Evolutionary conservation across 2,888 invertebrate species (phyloP).

Genomic region (Diloba caeruleocephala): DNA sequence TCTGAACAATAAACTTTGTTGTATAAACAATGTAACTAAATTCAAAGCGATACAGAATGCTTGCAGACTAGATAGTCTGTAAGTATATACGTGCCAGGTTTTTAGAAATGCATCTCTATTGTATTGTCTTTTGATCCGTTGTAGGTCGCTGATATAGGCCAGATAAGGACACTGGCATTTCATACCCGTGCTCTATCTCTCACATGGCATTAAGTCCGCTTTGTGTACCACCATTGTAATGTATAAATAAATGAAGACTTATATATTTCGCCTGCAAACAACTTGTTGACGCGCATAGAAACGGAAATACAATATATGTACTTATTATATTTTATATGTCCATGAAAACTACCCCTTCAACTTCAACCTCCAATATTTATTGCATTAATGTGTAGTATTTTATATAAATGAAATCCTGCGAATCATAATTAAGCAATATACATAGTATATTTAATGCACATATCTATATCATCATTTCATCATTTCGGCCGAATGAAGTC

Average conservation of each 20-base stretch:
- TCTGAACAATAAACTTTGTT: constrained; percentile 30
- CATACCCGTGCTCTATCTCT: constrained; percentile 60
- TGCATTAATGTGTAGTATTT: too few species aligned
- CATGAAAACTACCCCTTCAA: too few species aligned
- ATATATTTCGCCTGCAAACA: constrained; percentile 32
- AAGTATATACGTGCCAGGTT: constrained; percentile 34
- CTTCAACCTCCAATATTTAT: neutral
- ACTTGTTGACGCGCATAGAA: constrained; percentile 12
- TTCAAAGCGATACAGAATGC: constrained; percentile 25
- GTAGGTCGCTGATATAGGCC: constrained; percentile 52
- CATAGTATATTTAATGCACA: too few species aligned
- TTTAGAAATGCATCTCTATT: constrained; percentile 50
- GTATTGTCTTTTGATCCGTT: constrained; percentile 53
- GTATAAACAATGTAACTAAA: constrained; percentile 23
- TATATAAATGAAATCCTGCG: too few species aligned
- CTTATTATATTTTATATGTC: too few species aligned
- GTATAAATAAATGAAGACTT: constrained; percentile 37
- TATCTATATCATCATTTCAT: too few species aligned
- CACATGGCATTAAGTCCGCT: too few species aligned
- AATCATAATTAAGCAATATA: too few species aligned
- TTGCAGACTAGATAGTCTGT: neutral
- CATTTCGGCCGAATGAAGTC: too few species aligned
- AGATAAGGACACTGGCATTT: constrained; percentile 59
- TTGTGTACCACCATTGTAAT: too few species aligned
- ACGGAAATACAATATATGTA: neutral